phyloP scores from a whole-genome alignment of 2,888 invertebrate genomes.

The Drosophila buzzatii region DNA sequence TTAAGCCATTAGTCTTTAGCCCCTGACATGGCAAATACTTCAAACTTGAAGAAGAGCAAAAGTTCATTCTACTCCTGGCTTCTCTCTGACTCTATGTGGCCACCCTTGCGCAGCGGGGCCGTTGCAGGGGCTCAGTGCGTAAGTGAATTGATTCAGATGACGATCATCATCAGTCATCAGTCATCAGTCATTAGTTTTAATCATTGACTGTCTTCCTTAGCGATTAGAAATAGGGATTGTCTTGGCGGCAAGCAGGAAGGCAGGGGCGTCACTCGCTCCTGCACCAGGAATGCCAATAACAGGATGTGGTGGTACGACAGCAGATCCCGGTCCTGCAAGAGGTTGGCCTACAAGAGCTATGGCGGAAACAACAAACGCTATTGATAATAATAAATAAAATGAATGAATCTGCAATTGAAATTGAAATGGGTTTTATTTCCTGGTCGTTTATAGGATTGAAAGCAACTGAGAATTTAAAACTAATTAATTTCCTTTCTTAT shows the following conservation, averaged over 20 bases:
- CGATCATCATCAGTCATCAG: too few relatives aligned
- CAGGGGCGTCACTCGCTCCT: neutral
- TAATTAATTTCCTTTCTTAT: too few relatives aligned
- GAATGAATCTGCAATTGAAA: neutral
- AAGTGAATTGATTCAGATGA: neutral
- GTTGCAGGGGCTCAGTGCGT: neutral
- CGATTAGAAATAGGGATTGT: neutral
- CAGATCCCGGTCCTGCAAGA: neutral
- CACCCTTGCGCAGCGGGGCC: neutral
- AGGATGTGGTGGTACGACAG: constrained; percentile 40
- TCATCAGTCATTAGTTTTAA: neutral
- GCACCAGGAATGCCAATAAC: neutral
- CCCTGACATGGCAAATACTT: neutral
- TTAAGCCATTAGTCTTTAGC: neutral
- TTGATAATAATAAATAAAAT: neutral
- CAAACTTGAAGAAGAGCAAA: neutral
- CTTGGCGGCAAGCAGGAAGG: neutral
- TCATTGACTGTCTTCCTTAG: neutral
- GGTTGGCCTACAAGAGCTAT: constrained; percentile 11
- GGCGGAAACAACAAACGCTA: constrained; percentile 28
- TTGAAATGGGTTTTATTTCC: neutral
- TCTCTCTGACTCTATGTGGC: constrained; percentile 40
- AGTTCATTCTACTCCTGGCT: too few relatives aligned
- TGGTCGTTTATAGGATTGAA: neutral
- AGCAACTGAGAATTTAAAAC: neutral